A percentile compares a stretch with the other conserved stretches of the same genome.
Conservation (phyloP, 37 sponge, comb jelly and placozoan genomes). For the Theonella swinhoei region DNA sequence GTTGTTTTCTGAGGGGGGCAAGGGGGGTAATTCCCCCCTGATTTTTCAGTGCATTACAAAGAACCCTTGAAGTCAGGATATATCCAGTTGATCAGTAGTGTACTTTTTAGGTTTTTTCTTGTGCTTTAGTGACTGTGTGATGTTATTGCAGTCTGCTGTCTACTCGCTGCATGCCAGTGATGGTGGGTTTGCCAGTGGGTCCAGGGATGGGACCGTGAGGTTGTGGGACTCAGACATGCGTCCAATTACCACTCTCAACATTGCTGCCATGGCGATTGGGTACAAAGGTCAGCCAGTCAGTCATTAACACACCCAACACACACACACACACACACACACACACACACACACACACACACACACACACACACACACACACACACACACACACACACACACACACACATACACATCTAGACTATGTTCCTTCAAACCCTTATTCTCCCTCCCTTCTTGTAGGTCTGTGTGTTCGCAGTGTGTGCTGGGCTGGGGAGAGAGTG, state of each 20-base stretch:
- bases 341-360: no score
- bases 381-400: no score
- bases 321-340: no score
- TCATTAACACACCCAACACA: neutral
- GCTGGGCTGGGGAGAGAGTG: slow-evolving; percentile 78
- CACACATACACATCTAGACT: no score
- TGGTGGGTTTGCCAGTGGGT: slow-evolving; percentile 91
- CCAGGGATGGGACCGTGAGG: slow-evolving; percentile 82
- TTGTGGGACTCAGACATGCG: slow-evolving; percentile 83
- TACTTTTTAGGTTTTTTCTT: neutral
- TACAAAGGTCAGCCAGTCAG: slow-evolving; percentile 56
- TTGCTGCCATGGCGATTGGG: slow-evolving; percentile 61
- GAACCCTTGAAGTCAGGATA: no score
- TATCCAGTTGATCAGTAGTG: no score
- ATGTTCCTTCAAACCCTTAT: no score
- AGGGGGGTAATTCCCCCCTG: no score
- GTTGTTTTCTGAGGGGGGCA: no score
- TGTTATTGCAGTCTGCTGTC: slow-evolving; percentile 65
- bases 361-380: no score
- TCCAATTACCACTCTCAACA: slow-evolving; percentile 72
- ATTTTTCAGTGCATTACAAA: no score
- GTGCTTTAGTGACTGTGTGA: neutral
- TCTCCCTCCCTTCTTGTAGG: slow-evolving; percentile 29
- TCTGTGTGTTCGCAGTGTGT: slow-evolving; percentile 79
- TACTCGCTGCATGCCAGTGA: slow-evolving; percentile 57